Base-by-base conservation (phyloP, 2,797 vertebrate species). In the Malacoraja senta region DNA sequence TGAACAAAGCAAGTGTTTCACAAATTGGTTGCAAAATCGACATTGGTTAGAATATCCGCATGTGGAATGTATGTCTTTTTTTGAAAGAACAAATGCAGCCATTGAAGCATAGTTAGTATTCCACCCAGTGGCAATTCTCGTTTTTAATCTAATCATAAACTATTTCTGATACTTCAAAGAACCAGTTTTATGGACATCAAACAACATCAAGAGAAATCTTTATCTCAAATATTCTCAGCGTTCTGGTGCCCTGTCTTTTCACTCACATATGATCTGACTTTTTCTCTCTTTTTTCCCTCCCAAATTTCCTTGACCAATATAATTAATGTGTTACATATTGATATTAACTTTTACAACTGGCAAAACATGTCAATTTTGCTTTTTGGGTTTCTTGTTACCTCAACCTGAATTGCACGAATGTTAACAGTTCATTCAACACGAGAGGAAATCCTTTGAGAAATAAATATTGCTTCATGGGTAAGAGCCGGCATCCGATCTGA, bases 351-450 rank as follows among this genome's bases (percentile, higher is more conserved):
- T 68, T 88, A 29, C 10, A 88, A 35, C 26, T 32, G 84, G n/a
- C 84, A n/a, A n/a, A 65, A 86, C 24, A 29, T 63, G 32, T 65
- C 29, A 88, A 88, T 29, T 88, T 65, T 88, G n/a, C 84, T 88
- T 32, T 35, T 35, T 88, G 53, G 29, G 58, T 88, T 81, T 65
- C 61, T 61, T 32, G 3, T 88, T 88, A 17, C 26, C 58, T 65
- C 17, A 61, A 68, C 63, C n/a, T 21, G n/a, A 9, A n/a, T 61
- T 65, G 61, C 29, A 21, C 65, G 61, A 88, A 81, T 24, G 35
- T 44, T 53, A 81, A 81, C 21, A 81, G 58, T 88, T 32, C 29
- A 15, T 88, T 88, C 84, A 7, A 68, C 84, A 65, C n/a, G 65
- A 58, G 84, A 15, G 65, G 84, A 65, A 65, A 65, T 65, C 38